Percentiles rank a stretch among this genome's conserved stretches.
Conservation (phyloP, 2,797 vertebrate genomes). For the Distichodus sexfasciatus region DNA sequence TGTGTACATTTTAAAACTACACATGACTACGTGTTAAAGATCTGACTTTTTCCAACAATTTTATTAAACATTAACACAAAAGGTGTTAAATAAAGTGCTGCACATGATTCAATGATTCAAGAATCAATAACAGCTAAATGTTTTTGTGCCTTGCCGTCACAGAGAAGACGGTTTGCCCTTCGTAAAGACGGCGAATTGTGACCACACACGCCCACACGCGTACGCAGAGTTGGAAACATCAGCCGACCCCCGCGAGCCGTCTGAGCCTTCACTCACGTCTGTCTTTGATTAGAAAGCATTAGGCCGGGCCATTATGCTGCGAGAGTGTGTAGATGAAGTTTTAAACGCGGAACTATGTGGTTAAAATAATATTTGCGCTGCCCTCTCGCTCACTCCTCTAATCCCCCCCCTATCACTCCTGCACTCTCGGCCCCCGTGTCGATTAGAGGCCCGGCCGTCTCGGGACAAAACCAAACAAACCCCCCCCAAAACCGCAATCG, state of each 20-base stretch:
- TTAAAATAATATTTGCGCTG: conserved; percentile 54
- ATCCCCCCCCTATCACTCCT: conserved; percentile 46
- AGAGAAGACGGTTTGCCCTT: background rate
- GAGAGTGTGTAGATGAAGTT: conserved; percentile 36
- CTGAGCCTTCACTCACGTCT: conserved; percentile 32
- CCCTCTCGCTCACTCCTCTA: conserved; percentile 43
- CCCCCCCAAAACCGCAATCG: conserved; percentile 24
- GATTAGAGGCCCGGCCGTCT: conserved; percentile 44
- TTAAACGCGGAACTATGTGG: conserved; percentile 49
- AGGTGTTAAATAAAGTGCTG: no score
- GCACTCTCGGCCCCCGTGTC: conserved; percentile 33
- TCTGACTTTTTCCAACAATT: no score
- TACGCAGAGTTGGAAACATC: background rate
- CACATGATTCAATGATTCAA: no score
- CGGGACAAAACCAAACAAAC: conserved; percentile 47
- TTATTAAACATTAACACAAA: no score
- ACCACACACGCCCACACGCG: background rate
- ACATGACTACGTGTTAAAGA: no score
- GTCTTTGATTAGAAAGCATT: conserved; percentile 46
- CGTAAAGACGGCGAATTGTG: background rate
- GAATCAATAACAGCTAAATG: no score
- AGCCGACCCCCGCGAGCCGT: background rate
- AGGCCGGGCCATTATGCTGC: conserved; percentile 29
- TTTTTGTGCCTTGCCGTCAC: background rate
- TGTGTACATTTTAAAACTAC: background rate